Base-by-base conservation (phyloP, 2,797 vertebrate species). In the Chromobotia macracanthus region DNA sequence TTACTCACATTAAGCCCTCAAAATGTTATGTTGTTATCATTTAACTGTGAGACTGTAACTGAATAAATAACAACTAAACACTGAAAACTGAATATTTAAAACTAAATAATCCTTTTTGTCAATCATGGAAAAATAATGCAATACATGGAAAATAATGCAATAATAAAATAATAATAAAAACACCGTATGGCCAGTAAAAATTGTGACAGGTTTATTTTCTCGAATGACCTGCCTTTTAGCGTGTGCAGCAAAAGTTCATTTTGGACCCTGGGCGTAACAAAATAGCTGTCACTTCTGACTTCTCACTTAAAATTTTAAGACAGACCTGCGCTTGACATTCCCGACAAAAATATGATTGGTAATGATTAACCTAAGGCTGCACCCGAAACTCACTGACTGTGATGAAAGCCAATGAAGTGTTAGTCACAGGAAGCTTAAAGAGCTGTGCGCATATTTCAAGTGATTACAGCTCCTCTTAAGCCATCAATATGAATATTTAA, bases 401-500 rank as follows among this genome's bases (percentile, higher is more conserved):
- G 75, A 64, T 77, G 61, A 86, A 80, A 79, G 66, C 50, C 46
- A 83, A 48, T 56, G 48, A 79, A 73, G 80, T 77, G 75, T 84
- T 82, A 84, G 75, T 82, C 80, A 69, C 80, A 80, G 68, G 61
- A 75, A 69, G 65, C 64, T 83, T 79, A 63, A 80, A 84, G 68
- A 83, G 73, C 75, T 23, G 70, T 31, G 80, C 80, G 51, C 77
- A 77, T 61, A 68, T 79, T 84, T 82, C 75, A 77, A 82, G 80
- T 77, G 81, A 84, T 82, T 84, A 81, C 74, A 50, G 81, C 78
- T 81, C 77, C 60, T 84, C 78, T 72, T 84, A 80, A 84, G 83
- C 80, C 35, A 64, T 53, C 50, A 65, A 69, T 70, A 83, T 86
- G 82, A 81, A 85, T 85, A 85, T 84, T 81, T 83, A 83, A 85